Base-by-base conservation (phyloP, 2,113 vertebrate genomes). In the Heterotis niloticus region DNA sequence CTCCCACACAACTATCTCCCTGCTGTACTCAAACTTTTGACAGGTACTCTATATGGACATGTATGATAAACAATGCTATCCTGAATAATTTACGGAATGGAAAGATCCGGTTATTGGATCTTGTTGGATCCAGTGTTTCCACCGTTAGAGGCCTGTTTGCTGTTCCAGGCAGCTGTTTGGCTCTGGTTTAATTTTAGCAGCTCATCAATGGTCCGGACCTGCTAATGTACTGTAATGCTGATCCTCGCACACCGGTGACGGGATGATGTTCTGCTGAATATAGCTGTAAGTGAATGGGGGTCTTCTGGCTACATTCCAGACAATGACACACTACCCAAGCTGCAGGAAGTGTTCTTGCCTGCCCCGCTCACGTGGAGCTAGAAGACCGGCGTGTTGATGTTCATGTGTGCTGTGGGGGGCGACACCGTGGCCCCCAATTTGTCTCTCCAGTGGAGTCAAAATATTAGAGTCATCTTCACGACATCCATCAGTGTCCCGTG, bases 121-220 rank as follows among this genome's bases (percentile, higher is more conserved):
- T n/a, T n/a, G n/a, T n/a, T n/a, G n/a, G n/a, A n/a, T n/a, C n/a
- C n/a, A n/a, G n/a, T n/a, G n/a, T n/a, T n/a, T n/a, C n/a, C n/a
- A n/a, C n/a, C n/a, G n/a, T n/a, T 29, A 70, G 18, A 29, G n/a
- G 68, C 28, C 69, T 23, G 44, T 88, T 86, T 87, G 89, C 91
- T 86, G 84, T 90, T 91, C 88, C 89, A 89, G 87, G 89, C 90
- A 82, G 81, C 90, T 90, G 93, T 87, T 88, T 85, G 81, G 83
- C 85, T 82, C 83, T 93, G 91, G 89, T 90, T 92, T 95, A 92
- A 95, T 93, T 95, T 94, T 93, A 94, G 90, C 89, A 80, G 86
- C 90, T 92, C 91, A 91, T 92, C 92, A 91, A 87, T 90, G 91
- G 89, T 88, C 86, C 82, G 82, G 87, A 83, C 88, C 89, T 89